Evolutionary conservation across 1,140 invertebrate species (phyloP), one percentile per base, ranked within the genome.

Genomic region (Drosophila kohkoa): DNA sequence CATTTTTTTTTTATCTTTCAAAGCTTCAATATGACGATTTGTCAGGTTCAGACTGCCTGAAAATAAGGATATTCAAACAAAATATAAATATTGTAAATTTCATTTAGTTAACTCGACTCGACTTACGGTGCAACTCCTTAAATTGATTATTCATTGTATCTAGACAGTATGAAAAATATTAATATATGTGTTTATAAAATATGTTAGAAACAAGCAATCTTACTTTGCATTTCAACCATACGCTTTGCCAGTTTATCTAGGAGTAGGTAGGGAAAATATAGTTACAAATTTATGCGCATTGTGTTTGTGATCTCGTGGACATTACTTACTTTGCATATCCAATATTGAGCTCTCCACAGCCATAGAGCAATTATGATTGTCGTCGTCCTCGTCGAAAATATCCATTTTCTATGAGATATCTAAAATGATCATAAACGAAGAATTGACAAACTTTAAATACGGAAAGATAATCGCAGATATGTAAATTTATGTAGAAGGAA

Each of bases 271-370:
- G 20, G 3, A 43, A 4, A 43, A 43, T 43, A 13, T 43, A 13
- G n/a, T 25, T n/a, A 10, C 5, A 43, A 5, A 43, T 43, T 43
- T 11, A 41, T 41, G 20, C 0, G 20, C 20, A 25, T 25, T 25
- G 20, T 41, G 0, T n/a, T n/a, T 43, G 6, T 43, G n/a, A 3
- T 13, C 6, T 43, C 2, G 0, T 38, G 35, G 6, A 43, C n/a
- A 43, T 43, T 43, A 13, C 41, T 43, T 43, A 43, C 41, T 43
- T 43, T 43, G 41, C 41, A 43, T 43, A 43, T n/a, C n/a, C n/a
- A 43, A 43, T n/a, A 43, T 43, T 43, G 41, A n/a, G 3, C 5
- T 43, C n/a, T 43, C 41, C 41, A 43, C 5, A 3, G 4, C 41
- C 41, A 43, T 4, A 13, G 11, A n/a, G n/a, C 41, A 43, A 4